phyloP scores from a whole-genome alignment of 2,888 invertebrate species.

The Neoitamus cyanurus region DNA sequence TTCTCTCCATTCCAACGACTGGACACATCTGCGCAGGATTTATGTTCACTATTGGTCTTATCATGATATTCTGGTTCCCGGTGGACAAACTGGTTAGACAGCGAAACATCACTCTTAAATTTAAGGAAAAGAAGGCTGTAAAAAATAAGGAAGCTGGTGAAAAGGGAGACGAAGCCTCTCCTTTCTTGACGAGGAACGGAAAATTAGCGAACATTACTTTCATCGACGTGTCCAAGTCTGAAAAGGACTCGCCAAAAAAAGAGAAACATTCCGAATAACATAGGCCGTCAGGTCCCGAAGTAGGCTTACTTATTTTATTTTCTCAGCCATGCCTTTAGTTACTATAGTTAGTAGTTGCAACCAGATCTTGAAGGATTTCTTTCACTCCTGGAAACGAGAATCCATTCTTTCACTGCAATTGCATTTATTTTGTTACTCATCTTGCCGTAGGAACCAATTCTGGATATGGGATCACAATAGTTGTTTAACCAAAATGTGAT shows the following conservation, averaged over 20 bases:
- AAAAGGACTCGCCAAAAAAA: neutral
- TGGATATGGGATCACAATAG: neutral
- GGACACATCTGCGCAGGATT: slow-evolving; percentile 68
- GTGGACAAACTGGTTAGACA: slow-evolving; percentile 48
- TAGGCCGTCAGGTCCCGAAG: neutral
- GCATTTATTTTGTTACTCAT: neutral
- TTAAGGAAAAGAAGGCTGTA: neutral
- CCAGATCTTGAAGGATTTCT: neutral
- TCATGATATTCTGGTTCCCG: slow-evolving; percentile 64
- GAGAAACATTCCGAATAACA: slow-evolving; percentile 12
- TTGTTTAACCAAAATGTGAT: neutral
- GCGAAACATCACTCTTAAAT: neutral
- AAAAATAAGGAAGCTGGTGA: neutral
- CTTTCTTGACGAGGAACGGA: slow-evolving; percentile 45
- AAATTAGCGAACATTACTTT: slow-evolving; percentile 8
- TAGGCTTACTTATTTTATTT: slow-evolving; percentile 3
- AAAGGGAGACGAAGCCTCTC: slow-evolving; percentile 51
- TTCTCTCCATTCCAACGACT: slow-evolving; percentile 69
- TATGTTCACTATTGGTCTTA: slow-evolving; percentile 66
- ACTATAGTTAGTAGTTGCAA: neutral
- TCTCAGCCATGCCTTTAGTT: neutral
- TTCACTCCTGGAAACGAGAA: neutral
- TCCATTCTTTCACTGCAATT: neutral
- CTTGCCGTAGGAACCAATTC: neutral
- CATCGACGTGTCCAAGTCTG: neutral